A percentile compares a stretch with the other conserved stretches of the same genome.
Conservation (phyloP, 2,113 vertebrate genomes). For the Callaeas wilsoni region DNA sequence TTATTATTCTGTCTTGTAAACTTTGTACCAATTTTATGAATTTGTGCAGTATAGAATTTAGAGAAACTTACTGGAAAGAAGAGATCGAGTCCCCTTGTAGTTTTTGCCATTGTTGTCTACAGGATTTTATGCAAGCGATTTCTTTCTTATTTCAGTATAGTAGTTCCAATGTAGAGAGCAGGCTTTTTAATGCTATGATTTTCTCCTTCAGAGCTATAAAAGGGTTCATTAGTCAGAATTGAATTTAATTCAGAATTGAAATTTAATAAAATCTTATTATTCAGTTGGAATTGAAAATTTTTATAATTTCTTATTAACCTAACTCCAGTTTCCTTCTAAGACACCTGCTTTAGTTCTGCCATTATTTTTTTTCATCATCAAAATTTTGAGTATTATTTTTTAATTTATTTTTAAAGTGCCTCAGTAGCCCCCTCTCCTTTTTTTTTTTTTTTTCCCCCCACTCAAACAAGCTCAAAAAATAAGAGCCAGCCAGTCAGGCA, state of each 20-base stretch:
- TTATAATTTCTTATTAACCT: background rate
- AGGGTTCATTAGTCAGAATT: background rate
- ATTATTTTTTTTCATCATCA: background rate
- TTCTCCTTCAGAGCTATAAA: background rate
- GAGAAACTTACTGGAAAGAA: background rate
- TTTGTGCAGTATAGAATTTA: background rate
- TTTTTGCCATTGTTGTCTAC: background rate
- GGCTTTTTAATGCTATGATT: background rate
- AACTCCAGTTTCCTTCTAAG: background rate
- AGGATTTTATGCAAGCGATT: background rate
- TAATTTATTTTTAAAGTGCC: background rate
- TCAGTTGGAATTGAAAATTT: background rate
- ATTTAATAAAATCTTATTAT: background rate
- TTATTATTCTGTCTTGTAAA: background rate
- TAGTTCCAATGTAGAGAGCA: background rate
- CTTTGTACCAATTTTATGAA: background rate
- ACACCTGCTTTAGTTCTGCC: background rate
- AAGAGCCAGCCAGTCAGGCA: background rate
- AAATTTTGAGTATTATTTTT: background rate
- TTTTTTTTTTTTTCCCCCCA: background rate
- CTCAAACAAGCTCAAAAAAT: background rate
- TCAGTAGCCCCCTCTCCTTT: rapidly evolving
- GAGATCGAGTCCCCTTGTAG: background rate
- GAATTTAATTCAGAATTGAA: background rate
- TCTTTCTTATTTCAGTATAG: background rate